Percentiles rank a stretch among this genome's conserved stretches.
Evolutionary conservation across 2,797 vertebrate genomes (phyloP).

Genomic region (Thalassophryne amazonica): DNA sequence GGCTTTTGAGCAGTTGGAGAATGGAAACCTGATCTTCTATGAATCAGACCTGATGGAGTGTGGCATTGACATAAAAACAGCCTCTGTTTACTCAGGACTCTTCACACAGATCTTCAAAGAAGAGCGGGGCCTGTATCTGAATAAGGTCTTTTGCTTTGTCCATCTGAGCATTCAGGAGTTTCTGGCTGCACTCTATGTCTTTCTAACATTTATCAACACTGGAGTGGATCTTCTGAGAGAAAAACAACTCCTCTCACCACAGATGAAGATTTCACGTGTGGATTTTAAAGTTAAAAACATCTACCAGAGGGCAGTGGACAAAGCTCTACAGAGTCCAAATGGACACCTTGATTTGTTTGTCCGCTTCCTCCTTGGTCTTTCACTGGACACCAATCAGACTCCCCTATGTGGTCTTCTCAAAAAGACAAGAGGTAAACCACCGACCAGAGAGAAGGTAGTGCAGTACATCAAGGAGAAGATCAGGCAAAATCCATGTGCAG

Average conservation of each 20-base stretch:
- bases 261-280: too few species aligned
- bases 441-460: not conserved
- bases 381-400: conserved; percentile 22
- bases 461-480: conserved; percentile 22
- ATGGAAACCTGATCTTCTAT: conserved; percentile 33
- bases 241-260: not conserved
- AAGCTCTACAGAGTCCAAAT: conserved; percentile 26
- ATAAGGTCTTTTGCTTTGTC: conserved; percentile 33
- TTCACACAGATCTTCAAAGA: conserved; percentile 24
- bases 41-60: conserved; percentile 23
- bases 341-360: conserved; percentile 44
- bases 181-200: conserved; percentile 38
- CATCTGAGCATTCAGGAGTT: conserved; percentile 48
- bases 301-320: conserved; percentile 29
- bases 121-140: not conserved
- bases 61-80: conserved; percentile 13
- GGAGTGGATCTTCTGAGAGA: conserved; percentile 2
- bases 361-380: conserved; percentile 45
- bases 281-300: not conserved
- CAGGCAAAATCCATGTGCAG: not conserved
- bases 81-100: conserved; percentile 22
- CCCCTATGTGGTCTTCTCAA: conserved; percentile 18
- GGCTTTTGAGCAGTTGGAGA: conserved; percentile 31
- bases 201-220: not conserved
- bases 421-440: not conserved